Percentiles rank a stretch among this genome's conserved stretches.
Evolutionary conservation across 2,888 invertebrate species (phyloP).

Genomic region (Nasonia oneida): DNA sequence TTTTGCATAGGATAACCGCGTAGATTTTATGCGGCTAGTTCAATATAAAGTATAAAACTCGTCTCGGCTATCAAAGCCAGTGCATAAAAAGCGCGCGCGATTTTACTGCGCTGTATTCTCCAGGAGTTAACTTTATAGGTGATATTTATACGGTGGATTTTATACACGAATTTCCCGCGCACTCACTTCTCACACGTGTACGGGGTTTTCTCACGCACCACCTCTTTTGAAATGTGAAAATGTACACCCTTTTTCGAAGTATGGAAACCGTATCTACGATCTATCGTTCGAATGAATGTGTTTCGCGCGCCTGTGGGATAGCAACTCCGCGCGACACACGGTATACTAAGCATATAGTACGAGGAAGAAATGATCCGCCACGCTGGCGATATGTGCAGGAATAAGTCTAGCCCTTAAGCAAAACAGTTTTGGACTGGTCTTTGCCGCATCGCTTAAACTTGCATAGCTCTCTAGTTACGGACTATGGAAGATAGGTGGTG

Average conservation of each 20-base stretch:
- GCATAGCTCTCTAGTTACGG: too few relatives aligned
- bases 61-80: constrained; percentile 21
- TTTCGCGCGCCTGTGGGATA: neutral
- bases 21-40: constrained; percentile 31
- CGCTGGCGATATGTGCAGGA: too few relatives aligned
- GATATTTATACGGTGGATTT: neutral
- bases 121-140: neutral
- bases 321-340: neutral
- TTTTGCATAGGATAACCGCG: constrained; percentile 1
- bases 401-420: too few relatives aligned
- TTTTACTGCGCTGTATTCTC: constrained; percentile 21
- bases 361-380: too few relatives aligned
- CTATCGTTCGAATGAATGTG: neutral
- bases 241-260: neutral
- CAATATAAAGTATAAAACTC: constrained; percentile 40
- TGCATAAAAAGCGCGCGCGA: constrained; percentile 19
- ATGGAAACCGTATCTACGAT: neutral
- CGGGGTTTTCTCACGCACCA: neutral
- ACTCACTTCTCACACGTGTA: neutral
- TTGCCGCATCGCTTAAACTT: neutral
- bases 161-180: neutral
- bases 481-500: too few relatives aligned
- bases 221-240: neutral
- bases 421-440: too few relatives aligned
- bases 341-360: neutral